Percentiles rank a stretch among this genome's conserved stretches.
These are phyloP conservation scores for Electrona antarctica DNA, from an alignment of 2,113 vertebrate genomes.

Conservation along the genomic window DNA sequence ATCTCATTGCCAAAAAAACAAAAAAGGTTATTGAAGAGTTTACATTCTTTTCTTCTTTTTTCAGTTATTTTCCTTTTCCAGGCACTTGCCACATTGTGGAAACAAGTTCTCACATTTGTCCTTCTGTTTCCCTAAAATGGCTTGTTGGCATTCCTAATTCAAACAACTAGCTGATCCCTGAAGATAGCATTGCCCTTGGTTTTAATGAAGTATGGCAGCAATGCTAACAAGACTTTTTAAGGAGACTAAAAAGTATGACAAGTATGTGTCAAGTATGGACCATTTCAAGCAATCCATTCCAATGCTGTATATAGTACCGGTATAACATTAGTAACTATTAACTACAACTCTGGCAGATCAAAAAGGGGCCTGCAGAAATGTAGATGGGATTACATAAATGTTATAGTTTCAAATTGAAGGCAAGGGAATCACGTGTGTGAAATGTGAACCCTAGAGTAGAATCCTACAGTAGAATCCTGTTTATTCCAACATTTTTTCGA, in stretches of 20 bases:
- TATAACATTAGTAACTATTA: no score
- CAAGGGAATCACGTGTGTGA: no score
- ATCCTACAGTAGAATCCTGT: no score
- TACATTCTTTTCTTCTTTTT: not conserved
- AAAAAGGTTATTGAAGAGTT: no score
- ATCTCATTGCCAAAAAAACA: not conserved
- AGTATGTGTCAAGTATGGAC: not conserved
- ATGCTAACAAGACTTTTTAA: constrained; percentile 47
- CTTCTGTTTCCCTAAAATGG: not conserved
- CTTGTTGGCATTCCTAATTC: not conserved
- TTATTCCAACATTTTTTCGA: no score
- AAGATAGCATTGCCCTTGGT: constrained; percentile 40
- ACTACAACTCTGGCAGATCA: no score
- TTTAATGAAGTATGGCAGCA: constrained; percentile 57
- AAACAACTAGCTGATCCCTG: not conserved
- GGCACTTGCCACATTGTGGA: not conserved
- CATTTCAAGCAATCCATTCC: no score
- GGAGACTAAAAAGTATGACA: constrained; percentile 35
- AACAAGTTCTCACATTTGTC: not conserved
- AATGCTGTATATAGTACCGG: no score
- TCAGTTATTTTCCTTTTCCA: not conserved
- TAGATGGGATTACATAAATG: no score
- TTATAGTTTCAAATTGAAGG: no score
- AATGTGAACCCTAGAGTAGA: no score
- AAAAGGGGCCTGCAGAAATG: no score